phyloP scores from a whole-genome alignment of 2,888 invertebrate species.

The Eledone cirrhosa region DNA sequence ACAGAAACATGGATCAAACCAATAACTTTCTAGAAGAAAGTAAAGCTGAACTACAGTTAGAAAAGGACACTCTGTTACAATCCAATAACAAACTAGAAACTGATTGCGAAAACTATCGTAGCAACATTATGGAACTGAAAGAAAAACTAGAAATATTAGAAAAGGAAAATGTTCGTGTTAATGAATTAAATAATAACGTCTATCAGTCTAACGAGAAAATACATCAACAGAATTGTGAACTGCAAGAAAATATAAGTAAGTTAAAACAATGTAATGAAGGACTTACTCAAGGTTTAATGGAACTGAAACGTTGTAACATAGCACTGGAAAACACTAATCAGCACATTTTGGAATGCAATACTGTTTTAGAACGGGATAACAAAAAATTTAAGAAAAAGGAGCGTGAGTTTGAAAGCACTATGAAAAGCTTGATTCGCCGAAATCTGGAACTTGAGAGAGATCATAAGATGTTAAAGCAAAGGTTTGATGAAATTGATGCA shows the following conservation, averaged over 20 bases:
- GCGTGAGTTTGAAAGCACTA: too few species aligned
- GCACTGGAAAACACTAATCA: not conserved
- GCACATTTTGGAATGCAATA: too few species aligned
- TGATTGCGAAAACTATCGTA: not conserved
- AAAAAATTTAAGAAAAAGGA: too few species aligned
- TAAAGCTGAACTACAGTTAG: not conserved
- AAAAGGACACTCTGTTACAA: not conserved
- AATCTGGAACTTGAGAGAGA: too few species aligned
- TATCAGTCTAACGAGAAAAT: not conserved
- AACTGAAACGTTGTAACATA: not conserved
- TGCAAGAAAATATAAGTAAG: not conserved
- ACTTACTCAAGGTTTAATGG: not conserved
- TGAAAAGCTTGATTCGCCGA: too few species aligned
- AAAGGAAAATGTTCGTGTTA: not conserved
- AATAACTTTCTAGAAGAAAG: not conserved
- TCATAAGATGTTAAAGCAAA: too few species aligned
- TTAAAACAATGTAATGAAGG: not conserved
- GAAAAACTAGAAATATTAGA: not conserved
- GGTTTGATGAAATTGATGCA: too few species aligned
- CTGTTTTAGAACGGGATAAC: too few species aligned
- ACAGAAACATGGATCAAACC: not conserved
- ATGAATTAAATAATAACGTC: not conserved
- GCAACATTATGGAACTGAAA: not conserved
- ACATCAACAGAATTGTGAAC: not conserved
- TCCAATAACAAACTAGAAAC: not conserved